Evolutionary conservation across 2,113 vertebrate genomes (phyloP), one percentile per base, ranked within the genome.

Genomic region (Leptosomus discolor): DNA sequence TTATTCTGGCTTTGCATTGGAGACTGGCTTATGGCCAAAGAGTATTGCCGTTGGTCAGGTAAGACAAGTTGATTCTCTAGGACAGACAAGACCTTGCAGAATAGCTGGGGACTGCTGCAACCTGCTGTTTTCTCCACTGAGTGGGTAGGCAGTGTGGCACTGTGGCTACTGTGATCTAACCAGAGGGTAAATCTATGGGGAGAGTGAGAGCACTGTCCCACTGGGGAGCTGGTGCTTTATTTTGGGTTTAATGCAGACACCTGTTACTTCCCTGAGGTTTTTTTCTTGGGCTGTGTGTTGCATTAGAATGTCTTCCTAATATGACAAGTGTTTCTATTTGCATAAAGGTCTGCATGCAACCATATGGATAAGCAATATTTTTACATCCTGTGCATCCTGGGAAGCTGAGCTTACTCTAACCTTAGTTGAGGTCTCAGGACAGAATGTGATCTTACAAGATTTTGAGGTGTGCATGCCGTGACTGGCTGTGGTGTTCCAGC

Each of bases 131-230:
- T 43, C 34, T 18, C 21, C 32, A 6, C 8, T 0, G 2, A 17
- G 32, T 1, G 17, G 64, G 46, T 37, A n/a, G 57, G 3, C 5
- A 1, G 20, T 0, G 22, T 2, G 3, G 24, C 17, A 34, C 56
- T 23, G 30, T 7, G 77, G 67, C 41, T 43, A 2, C 76, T 4
- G 27, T 1, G 12, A 8, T 9, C 61, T 20, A 2, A 9, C 11
- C 54, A 85, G 48, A 27, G 56, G 75, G 84, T 60, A 9, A 57
- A 19, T 46, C 51, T 43, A 4, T 19, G 3, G 65, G 45, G 37
- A 41, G 61, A 53, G 16, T 3, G 39, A 51, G 13, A 53, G 16
- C 39, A 0, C 29, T 8, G 11, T 45, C 9, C 53, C 24, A 2
- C 43, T 12, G 85, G 50, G 77, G 85, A 80, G 14, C 39, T 34